These are phyloP conservation scores for Pogonognathellus flavescens DNA, from an alignment of 1,140 invertebrate genomes.

Conservation along the genomic window DNA sequence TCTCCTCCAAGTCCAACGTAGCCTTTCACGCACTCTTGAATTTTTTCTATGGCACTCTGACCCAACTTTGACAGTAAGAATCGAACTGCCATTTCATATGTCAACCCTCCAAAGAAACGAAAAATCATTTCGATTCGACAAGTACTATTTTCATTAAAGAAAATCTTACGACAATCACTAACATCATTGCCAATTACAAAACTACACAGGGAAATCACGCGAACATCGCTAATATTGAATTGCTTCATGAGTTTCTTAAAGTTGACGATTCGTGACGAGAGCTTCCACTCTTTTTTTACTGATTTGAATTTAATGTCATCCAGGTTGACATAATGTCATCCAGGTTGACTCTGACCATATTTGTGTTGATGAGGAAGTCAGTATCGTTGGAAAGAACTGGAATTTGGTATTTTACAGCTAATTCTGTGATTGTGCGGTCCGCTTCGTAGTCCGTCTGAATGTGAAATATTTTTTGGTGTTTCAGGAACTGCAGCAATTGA, in stretches of 20 bases:
- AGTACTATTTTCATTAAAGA: not conserved
- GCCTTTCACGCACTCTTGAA: not conserved
- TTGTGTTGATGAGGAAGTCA: constrained; percentile 72
- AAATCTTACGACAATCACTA: not conserved
- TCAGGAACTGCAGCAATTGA: constrained; percentile 69
- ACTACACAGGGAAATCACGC: not conserved
- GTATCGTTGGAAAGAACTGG: constrained; percentile 73
- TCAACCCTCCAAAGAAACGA: not conserved
- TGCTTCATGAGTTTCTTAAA: constrained; percentile 8
- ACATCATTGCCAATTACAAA: constrained; percentile 30
- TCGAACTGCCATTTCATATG: not conserved
- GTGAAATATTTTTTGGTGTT: constrained; percentile 69
- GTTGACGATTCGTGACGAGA: not conserved
- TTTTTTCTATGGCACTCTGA: not conserved
- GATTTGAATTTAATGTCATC: constrained; percentile 69
- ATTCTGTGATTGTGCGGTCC: constrained; percentile 71
- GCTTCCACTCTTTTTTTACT: not conserved
- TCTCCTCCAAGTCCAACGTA: constrained; percentile 14
- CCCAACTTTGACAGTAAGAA: not conserved
- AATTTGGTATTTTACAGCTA: constrained; percentile 72
- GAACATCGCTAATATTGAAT: not conserved
- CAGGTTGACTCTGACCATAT: constrained; percentile 71
- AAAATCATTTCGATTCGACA: constrained; percentile 6
- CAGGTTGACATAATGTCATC: constrained; percentile 71
- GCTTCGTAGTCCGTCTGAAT: constrained; percentile 72